These are phyloP conservation scores for Oreochromis aureus DNA, from an alignment of 2,113 vertebrate species.

Conservation along the genomic window DNA sequence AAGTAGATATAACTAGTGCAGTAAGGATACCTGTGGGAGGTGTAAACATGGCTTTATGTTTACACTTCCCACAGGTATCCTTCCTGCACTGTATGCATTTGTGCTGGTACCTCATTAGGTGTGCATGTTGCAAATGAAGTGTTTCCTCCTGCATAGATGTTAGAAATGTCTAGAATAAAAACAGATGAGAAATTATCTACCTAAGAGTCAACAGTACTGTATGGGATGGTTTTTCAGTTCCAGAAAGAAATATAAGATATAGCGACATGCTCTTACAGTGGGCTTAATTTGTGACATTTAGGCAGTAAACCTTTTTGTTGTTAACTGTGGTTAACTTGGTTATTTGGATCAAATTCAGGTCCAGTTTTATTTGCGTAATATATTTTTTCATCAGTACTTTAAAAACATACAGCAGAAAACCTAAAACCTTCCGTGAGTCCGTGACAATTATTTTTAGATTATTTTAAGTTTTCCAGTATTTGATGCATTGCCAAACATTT, in stretches of 20 bases:
- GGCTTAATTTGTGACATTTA: neutral
- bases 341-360: neutral
- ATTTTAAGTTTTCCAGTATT: accelerated
- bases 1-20: too few species aligned
- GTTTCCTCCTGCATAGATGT: conserved; percentile 56
- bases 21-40: too few species aligned
- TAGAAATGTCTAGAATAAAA: conserved; percentile 18
- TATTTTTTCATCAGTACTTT: neutral
- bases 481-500: neutral
- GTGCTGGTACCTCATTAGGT: conserved; percentile 20
- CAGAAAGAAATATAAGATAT: too few species aligned
- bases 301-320: neutral
- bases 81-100: neutral
- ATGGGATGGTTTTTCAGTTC: neutral
- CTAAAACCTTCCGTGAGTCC: accelerated
- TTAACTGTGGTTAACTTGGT: neutral
- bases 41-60: too few species aligned
- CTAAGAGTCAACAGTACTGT: neutral
- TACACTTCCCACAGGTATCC: neutral
- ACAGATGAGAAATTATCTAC: neutral
- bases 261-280: neutral
- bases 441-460: neutral
- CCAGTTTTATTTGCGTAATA: neutral
- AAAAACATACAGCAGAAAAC: neutral
- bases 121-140: conserved; percentile 43